Base-by-base conservation (phyloP, 1,140 invertebrate species). In the Zaprionus ornatus region DNA sequence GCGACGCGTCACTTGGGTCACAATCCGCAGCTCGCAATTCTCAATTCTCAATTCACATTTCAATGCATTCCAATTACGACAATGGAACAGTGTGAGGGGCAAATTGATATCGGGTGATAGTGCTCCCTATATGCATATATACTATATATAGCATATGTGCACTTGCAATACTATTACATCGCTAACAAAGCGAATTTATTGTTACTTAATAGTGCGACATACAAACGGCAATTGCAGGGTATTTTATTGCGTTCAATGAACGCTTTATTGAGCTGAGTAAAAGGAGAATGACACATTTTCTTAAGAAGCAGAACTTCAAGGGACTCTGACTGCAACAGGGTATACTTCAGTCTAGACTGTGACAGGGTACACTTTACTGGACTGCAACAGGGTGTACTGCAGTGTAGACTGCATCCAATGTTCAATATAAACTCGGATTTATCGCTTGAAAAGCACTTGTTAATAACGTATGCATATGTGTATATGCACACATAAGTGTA, bases 61-160 rank as follows among this genome's bases (percentile, higher is more conserved):
- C 67, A 75, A 75, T 75, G 73, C 73, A 75, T 75, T 75, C 73
- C 73, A 75, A 71, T 75, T 75, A 45, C 73, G 73, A 59, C 60
- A 75, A 75, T 75, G 73, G 45, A 71, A 75, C 60, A 54, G 73
- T 71, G 67, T 64, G 73, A 63, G 73, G 56, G 67, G 60, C 73
- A 64, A 75, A 71, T 75, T 75, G 67, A 75, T 75, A 75, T 75
- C 73, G 73, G 35, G 12, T 54, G 37, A 63, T 72, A 64, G 63
- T 59, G 57, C 32, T 45, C 4, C 23, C 50, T 3, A 25, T 13
- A 57, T 37, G 50, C 19, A 55, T 1, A 50, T 29, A 57, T 25
- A 23, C 40, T 12, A 48, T 48, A 29, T 50, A 17, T 32, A 32
- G 27, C 9, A 32, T 0, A 19, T 61, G 13, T 40, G 19, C 25